Evolutionary conservation across 2,888 invertebrate species (phyloP).

Genomic region (Polyploca ridens): DNA sequence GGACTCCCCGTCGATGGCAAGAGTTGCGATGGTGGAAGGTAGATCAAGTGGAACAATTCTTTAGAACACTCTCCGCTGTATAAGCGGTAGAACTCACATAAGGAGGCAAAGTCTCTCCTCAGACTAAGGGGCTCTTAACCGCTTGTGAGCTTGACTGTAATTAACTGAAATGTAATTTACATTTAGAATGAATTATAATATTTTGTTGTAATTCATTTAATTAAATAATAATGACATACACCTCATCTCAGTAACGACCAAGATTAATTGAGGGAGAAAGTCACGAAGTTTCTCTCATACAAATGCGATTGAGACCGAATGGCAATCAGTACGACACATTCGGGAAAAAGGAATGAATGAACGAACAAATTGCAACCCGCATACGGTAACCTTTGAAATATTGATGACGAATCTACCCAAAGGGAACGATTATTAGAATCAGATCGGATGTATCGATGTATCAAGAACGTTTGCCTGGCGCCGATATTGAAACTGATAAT

Average conservation of each 20-base stretch:
- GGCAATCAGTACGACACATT: constrained; percentile 54
- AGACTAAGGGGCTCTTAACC: too few relatives aligned
- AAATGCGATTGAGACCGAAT: constrained; percentile 55
- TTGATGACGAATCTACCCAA: constrained; percentile 67
- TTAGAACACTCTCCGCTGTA: too few relatives aligned
- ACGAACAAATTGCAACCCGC: constrained; percentile 57
- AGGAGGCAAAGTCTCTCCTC: too few relatives aligned
- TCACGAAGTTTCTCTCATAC: constrained; percentile 31
- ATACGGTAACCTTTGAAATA: constrained; percentile 64
- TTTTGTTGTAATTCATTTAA: too few relatives aligned
- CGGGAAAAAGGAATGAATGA: constrained; percentile 46
- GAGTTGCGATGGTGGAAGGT: too few relatives aligned
- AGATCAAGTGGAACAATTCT: too few relatives aligned
- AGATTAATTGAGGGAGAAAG: constrained; percentile 7
- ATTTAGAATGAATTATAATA: too few relatives aligned
- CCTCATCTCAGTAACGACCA: not conserved
- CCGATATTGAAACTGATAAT: constrained; percentile 55
- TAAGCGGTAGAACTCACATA: too few relatives aligned
- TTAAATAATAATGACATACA: not conserved
- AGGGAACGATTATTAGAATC: constrained; percentile 64
- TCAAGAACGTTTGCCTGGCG: constrained; percentile 47
- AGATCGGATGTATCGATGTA: constrained; percentile 52
- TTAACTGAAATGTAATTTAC: too few relatives aligned
- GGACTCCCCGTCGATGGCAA: too few relatives aligned
- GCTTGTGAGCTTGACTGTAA: too few relatives aligned